Conservation (phyloP, 2,797 vertebrate genomes). For the Synaphobranchus kaupii region DNA sequence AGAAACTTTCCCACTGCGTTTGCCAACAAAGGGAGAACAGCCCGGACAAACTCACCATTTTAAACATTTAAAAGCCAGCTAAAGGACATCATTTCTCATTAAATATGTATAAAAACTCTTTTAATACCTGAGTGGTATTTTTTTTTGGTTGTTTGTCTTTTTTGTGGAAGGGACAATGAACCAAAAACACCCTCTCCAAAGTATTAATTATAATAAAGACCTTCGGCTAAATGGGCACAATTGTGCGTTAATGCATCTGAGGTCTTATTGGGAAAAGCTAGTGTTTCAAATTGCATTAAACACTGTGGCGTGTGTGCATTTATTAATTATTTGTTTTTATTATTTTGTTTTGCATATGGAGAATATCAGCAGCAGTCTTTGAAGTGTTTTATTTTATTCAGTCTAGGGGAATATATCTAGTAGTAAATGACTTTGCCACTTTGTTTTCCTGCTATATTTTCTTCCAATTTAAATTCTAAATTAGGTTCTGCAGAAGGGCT, state of each 20-base stretch:
- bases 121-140: not conserved
- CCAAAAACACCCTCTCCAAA: not conserved
- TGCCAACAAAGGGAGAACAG: conserved; percentile 18
- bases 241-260: not conserved
- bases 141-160: not conserved
- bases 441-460: not conserved
- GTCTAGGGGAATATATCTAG: not conserved
- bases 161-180: not conserved
- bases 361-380: not conserved
- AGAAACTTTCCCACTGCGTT: conserved; percentile 5
- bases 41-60: not conserved
- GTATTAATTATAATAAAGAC: not conserved
- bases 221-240: not conserved
- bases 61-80: not conserved
- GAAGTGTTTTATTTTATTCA: conserved; percentile 12
- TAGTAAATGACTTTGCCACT: not conserved
- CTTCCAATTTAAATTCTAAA: not conserved
- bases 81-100: not conserved
- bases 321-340: conserved; percentile 3
- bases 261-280: not conserved
- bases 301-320: not conserved
- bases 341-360: not conserved
- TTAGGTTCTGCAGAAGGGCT: not conserved
- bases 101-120: not conserved
- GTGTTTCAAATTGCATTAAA: not conserved